phyloP scores from a whole-genome alignment of 2,797 vertebrate genomes.

The Phalloptychus januarius region DNA sequence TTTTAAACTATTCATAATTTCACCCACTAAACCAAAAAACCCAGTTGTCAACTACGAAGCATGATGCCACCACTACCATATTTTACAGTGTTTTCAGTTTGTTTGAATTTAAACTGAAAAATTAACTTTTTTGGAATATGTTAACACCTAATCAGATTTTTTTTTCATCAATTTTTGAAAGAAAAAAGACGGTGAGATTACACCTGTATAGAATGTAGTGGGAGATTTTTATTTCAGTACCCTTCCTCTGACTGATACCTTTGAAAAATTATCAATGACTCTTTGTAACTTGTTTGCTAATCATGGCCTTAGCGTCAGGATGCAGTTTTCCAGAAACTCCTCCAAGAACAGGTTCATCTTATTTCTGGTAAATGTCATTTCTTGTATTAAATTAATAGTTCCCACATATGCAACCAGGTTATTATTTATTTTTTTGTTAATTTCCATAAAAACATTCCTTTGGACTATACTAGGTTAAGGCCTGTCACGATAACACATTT shows the following conservation, averaged over 20 bases:
- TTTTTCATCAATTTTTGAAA: background rate
- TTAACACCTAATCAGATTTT: background rate
- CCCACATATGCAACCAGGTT: background rate
- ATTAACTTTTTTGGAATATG: too few relatives aligned
- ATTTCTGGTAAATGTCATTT: background rate
- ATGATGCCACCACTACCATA: background rate
- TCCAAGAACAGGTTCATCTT: background rate
- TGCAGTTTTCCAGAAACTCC: background rate
- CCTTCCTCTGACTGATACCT: background rate
- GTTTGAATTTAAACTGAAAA: too few relatives aligned
- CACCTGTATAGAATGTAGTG: too few relatives aligned
- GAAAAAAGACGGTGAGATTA: background rate
- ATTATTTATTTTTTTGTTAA: background rate
- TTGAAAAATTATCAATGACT: background rate
- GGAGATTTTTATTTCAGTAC: background rate
- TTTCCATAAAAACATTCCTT: background rate
- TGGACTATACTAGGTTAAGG: background rate
- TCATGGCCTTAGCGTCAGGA: background rate
- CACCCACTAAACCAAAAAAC: background rate
- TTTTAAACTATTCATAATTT: background rate
- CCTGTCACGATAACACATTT: too few relatives aligned
- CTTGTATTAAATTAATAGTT: background rate
- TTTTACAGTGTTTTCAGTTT: background rate
- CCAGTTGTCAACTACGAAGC: background rate
- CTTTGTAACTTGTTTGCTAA: background rate